Percentiles rank a stretch among this genome's conserved stretches.
Evolutionary conservation across 1,140 invertebrate genomes (phyloP).

Genomic region (Drosophila azteca): DNA sequence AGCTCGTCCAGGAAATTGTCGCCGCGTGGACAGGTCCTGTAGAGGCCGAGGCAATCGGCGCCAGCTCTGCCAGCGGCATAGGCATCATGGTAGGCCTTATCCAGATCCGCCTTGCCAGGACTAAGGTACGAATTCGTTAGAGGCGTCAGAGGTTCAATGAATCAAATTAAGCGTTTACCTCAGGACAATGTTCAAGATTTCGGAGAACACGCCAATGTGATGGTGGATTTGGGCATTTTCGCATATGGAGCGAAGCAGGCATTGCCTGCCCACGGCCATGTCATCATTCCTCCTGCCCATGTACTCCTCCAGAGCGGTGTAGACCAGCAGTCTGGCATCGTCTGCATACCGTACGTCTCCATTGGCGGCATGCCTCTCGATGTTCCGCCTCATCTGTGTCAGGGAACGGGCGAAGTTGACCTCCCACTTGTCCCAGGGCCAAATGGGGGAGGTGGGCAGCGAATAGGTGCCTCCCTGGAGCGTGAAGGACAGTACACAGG

Average conservation of each 20-base stretch:
- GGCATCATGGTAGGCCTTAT: constrained; percentile 66
- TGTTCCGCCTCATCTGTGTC: constrained; percentile 51
- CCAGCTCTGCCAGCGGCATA: constrained; percentile 64
- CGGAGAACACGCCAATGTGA: constrained; percentile 75
- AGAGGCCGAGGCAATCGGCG: constrained; percentile 69
- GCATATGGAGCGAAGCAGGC: constrained; percentile 76
- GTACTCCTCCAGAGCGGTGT: constrained; percentile 70
- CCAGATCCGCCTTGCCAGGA: constrained; percentile 71
- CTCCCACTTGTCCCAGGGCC: constrained; percentile 81
- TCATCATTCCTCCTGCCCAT: constrained; percentile 59
- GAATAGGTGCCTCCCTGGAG: constrained; percentile 71
- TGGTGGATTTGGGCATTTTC: constrained; percentile 80
- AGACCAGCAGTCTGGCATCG: constrained; percentile 69
- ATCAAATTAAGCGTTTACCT: constrained; percentile 50
- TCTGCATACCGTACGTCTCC: constrained; percentile 61
- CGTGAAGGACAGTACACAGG: constrained; percentile 65
- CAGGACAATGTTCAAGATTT: constrained; percentile 73
- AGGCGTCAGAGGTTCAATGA: neutral
- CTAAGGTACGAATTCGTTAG: constrained; percentile 32
- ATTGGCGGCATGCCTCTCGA: constrained; percentile 52
- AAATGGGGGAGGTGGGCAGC: constrained; percentile 65
- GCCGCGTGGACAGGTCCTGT: constrained; percentile 60
- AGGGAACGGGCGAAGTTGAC: constrained; percentile 68
- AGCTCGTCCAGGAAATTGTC: constrained; percentile 37
- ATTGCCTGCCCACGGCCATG: constrained; percentile 52